These are phyloP conservation scores for Drosophila nebulosa DNA, from an alignment of 1,140 invertebrate species.

Conservation along the genomic window DNA sequence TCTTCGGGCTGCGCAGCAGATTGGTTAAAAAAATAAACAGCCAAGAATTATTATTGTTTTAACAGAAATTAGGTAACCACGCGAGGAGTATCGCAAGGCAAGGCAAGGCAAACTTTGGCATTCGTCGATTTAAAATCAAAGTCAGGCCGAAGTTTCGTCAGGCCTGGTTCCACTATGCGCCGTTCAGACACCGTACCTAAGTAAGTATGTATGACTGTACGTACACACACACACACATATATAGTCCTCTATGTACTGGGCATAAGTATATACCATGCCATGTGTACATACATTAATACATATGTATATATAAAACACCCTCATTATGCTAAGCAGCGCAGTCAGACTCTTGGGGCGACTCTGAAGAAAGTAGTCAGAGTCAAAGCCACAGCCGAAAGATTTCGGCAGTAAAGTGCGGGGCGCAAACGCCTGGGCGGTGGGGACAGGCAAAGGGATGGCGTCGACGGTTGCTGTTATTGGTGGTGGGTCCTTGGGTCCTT, in stretches of 20 bases:
- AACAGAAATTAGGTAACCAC: background rate
- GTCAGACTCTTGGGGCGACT: slow-evolving; percentile 29
- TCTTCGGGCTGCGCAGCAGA: background rate
- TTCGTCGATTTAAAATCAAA: background rate
- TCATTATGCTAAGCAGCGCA: slow-evolving; percentile 68
- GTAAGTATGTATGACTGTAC: background rate
- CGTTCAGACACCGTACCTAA: background rate
- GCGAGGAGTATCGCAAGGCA: too few relatives aligned
- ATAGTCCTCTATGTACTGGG: background rate
- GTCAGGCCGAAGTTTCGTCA: background rate
- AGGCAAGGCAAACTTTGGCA: background rate
- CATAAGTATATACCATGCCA: background rate
- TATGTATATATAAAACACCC: slow-evolving; percentile 46
- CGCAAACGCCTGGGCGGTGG: background rate
- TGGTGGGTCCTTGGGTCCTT: slow-evolving; percentile 7
- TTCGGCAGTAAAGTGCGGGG: slow-evolving; percentile 9
- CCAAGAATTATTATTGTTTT: background rate
- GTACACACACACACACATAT: background rate
- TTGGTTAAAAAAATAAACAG: background rate
- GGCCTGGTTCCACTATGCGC: slow-evolving; percentile 3
- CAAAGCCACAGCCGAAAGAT: slow-evolving; percentile 8
- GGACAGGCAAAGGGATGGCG: background rate
- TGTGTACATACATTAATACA: background rate
- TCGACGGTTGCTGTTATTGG: slow-evolving; percentile 8
- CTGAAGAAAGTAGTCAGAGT: slow-evolving; percentile 24